Evolutionary conservation across 2,888 invertebrate genomes (phyloP).

Genomic region (Lapara coniferarum): DNA sequence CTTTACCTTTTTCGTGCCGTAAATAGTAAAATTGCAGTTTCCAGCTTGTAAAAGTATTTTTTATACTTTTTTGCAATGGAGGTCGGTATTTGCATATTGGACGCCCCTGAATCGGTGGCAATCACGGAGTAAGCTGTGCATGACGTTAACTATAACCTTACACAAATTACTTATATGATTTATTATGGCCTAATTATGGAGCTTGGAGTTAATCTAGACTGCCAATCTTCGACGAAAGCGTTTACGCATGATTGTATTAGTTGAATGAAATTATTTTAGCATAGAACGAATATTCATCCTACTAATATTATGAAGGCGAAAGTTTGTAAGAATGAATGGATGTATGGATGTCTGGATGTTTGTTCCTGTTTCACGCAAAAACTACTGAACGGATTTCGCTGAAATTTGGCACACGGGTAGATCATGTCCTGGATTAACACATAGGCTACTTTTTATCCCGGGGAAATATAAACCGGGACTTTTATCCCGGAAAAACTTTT

Average conservation of each 20-base stretch:
- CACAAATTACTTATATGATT: constrained; percentile 41
- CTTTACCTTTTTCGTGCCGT: background rate
- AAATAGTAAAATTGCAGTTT: background rate
- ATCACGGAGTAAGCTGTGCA: constrained; percentile 30
- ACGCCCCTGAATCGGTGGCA: constrained; percentile 29
- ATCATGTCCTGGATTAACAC: too few relatives aligned
- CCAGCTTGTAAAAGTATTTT: constrained; percentile 3
- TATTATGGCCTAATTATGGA: constrained; percentile 37
- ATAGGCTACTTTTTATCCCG: too few relatives aligned
- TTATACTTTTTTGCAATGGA: constrained; percentile 12
- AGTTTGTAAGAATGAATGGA: too few relatives aligned
- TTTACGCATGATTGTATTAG: constrained; percentile 10
- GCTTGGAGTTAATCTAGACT: background rate
- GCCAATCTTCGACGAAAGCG: background rate
- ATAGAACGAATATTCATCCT: background rate
- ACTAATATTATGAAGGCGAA: background rate
- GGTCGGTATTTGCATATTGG: constrained; percentile 18
- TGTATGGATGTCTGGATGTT: too few relatives aligned
- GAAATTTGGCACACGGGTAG: too few relatives aligned
- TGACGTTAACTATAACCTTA: constrained; percentile 39
- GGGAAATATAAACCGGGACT: too few relatives aligned
- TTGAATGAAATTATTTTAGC: background rate
- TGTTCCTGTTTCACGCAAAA: too few relatives aligned
- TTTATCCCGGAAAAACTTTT: too few relatives aligned
- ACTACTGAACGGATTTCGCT: too few relatives aligned